Evolutionary conservation across 2,888 invertebrate genomes (phyloP).

Genomic region (Drosophila diplacantha): DNA sequence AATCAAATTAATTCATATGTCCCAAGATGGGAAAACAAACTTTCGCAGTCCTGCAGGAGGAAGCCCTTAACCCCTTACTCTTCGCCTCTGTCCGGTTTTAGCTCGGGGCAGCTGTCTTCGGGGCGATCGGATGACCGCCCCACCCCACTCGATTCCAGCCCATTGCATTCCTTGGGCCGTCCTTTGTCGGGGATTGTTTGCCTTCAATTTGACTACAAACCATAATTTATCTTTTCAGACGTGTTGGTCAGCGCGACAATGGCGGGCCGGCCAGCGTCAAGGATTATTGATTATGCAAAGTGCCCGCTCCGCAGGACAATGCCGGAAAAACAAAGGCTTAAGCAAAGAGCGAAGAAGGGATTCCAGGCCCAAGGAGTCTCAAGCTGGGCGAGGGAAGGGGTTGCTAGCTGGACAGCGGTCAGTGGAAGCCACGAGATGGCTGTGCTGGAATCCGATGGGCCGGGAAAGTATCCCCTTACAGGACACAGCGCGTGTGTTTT

Average conservation of each 20-base stretch:
- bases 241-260: conserved; percentile 74
- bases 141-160: conserved; percentile 25
- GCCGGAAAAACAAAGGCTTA: conserved; percentile 71
- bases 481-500: conserved; percentile 74
- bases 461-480: conserved; percentile 68
- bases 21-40: conserved; percentile 51
- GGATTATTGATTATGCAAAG: conserved; percentile 78
- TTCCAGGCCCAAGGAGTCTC: conserved; percentile 31
- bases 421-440: conserved; percentile 55
- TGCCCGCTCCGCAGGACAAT: conserved; percentile 60
- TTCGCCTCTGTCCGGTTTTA: conserved; percentile 41
- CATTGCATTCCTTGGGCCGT: conserved; percentile 35
- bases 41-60: conserved; percentile 10
- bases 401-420: conserved; percentile 51
- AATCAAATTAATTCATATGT: conserved; percentile 65
- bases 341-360: conserved; percentile 58
- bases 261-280: conserved; percentile 69
- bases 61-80: conserved; percentile 18
- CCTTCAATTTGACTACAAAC: conserved; percentile 77
- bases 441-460: conserved; percentile 51
- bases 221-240: conserved; percentile 77
- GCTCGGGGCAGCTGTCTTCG: conserved; percentile 52
- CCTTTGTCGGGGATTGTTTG: conserved; percentile 68
- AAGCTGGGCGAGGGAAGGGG: conserved; percentile 56
- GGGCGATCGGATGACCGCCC: conserved; percentile 40